Evolutionary conservation across 2,797 vertebrate genomes (phyloP).

Genomic region (Lithobates pipiens): DNA sequence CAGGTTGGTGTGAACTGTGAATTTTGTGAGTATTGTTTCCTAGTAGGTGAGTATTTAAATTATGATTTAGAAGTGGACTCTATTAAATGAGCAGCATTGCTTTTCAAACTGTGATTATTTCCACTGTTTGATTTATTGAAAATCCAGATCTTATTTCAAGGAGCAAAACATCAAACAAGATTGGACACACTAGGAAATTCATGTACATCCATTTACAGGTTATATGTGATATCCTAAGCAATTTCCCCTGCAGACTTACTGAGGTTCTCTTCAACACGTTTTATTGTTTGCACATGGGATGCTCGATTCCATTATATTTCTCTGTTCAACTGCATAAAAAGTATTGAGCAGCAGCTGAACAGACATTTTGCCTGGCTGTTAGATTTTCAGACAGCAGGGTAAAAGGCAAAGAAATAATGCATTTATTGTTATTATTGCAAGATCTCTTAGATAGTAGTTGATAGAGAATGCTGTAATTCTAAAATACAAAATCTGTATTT

Average conservation of each 20-base stretch:
- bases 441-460: too few species aligned
- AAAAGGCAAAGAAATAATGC: conserved; percentile 35
- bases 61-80: not conserved
- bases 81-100: not conserved
- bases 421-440: conserved; percentile 49
- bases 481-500: too few species aligned
- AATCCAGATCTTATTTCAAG: conserved; percentile 9
- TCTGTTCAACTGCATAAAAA: conserved; percentile 46
- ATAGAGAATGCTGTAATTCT: too few species aligned
- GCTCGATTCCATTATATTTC: conserved; percentile 52
- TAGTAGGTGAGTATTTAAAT: conserved; percentile 11
- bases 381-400: conserved; percentile 31
- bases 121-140: conserved; percentile 33
- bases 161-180: conserved; percentile 20
- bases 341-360: conserved; percentile 50
- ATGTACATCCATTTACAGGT: conserved; percentile 51
- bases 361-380: conserved; percentile 49
- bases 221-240: conserved; percentile 53
- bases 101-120: conserved; percentile 22
- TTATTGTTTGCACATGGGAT: conserved; percentile 39
- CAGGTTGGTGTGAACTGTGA: not conserved
- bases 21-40: not conserved
- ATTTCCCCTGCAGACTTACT: conserved; percentile 38
- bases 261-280: conserved; percentile 35
- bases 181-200: conserved; percentile 31